phyloP scores from a whole-genome alignment of 2,888 invertebrate genomes.

The Leptinotarsa peninsularis region DNA sequence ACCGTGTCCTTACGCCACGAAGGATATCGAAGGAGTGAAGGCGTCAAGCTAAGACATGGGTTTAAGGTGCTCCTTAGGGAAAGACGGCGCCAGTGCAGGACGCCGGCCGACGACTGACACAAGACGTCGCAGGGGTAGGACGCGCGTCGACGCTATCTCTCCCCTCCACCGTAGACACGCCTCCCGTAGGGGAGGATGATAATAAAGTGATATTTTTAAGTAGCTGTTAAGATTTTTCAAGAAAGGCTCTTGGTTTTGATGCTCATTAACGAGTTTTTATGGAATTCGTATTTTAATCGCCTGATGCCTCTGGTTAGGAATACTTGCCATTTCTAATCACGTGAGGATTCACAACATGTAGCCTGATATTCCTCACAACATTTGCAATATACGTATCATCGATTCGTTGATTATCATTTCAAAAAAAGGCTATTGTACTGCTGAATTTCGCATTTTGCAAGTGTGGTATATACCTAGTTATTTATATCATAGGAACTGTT shows the following conservation, averaged over 20 bases:
- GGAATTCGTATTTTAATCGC: not conserved
- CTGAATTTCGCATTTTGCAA: too few relatives aligned
- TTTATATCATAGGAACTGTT: too few relatives aligned
- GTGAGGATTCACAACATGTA: too few relatives aligned
- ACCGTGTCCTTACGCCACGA: slow-evolving; percentile 64
- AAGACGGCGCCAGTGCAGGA: slow-evolving; percentile 65
- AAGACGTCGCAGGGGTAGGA: slow-evolving; percentile 65
- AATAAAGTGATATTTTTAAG: slow-evolving; percentile 67
- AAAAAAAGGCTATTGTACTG: too few relatives aligned
- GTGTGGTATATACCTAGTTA: too few relatives aligned
- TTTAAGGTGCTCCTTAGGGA: slow-evolving; percentile 65
- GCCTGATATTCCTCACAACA: too few relatives aligned
- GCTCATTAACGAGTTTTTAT: slow-evolving; percentile 39
- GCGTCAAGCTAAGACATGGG: slow-evolving; percentile 65
- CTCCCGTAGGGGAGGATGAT: slow-evolving; percentile 62
- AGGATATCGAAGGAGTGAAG: slow-evolving; percentile 66
- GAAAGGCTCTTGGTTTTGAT: slow-evolving; percentile 58
- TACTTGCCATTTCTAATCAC: not conserved
- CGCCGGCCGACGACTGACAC: slow-evolving; percentile 67
- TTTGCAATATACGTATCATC: too few relatives aligned
- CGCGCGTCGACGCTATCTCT: slow-evolving; percentile 62
- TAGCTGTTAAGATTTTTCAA: slow-evolving; percentile 66
- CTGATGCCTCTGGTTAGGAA: not conserved
- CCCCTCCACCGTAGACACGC: slow-evolving; percentile 57
- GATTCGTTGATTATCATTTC: too few relatives aligned